Percentiles rank a stretch among this genome's conserved stretches.
These are phyloP conservation scores for Gymnogyps californianus DNA, from an alignment of 2,113 vertebrate species.

Conservation along the genomic window DNA sequence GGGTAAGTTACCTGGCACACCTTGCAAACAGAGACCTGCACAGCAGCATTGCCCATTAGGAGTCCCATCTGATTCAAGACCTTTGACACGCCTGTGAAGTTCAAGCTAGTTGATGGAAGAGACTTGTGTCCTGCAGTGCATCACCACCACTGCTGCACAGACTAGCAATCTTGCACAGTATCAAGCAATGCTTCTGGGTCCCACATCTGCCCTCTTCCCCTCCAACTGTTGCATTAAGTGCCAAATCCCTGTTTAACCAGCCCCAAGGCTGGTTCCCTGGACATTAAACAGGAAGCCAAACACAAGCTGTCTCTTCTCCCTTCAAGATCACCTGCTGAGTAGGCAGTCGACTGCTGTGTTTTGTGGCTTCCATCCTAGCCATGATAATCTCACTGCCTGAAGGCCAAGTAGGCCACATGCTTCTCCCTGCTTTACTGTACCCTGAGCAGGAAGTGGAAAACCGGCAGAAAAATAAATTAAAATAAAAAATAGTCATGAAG, in stretches of 20 bases:
- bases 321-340: not conserved
- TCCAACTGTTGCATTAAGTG: not conserved
- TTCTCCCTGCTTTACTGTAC: not conserved
- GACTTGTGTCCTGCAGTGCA: not conserved
- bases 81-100: not conserved
- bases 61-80: not conserved
- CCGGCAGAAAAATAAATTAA: not conserved
- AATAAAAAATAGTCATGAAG: not conserved
- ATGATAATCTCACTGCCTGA: not conserved
- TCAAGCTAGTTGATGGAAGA: not conserved
- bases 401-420: not conserved
- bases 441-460: not conserved
- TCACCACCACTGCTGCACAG: not conserved
- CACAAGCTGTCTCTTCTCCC: not conserved
- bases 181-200: not conserved
- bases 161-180: not conserved
- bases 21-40: not conserved
- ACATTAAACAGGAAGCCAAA: not conserved
- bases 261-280: not conserved
- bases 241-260: not conserved
- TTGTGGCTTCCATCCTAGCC: not conserved
- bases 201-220: not conserved
- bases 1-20: not conserved
- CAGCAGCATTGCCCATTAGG: not conserved
- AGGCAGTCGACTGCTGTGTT: not conserved